Evolutionary conservation across 1,140 invertebrate genomes (phyloP).

Genomic region (Lepidotrigona ventralis): DNA sequence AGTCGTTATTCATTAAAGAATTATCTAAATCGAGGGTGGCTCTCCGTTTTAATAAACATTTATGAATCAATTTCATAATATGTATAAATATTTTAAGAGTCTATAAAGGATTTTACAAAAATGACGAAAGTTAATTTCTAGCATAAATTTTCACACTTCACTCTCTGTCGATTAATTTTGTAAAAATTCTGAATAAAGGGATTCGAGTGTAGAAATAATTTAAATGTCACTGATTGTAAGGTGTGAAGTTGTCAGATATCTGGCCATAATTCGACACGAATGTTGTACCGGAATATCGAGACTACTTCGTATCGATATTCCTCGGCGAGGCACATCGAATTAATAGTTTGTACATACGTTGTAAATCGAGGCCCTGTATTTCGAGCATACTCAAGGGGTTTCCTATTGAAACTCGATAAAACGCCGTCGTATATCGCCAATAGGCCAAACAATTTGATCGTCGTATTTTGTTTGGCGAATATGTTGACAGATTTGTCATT

Average conservation of each 20-base stretch:
- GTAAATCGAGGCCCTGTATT: slow-evolving; percentile 15
- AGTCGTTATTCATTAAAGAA: no score
- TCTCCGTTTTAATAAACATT: no score
- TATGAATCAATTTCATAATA: no score
- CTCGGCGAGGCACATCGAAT: slow-evolving; percentile 6
- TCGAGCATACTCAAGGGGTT: slow-evolving; percentile 28
- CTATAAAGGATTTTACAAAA: no score
- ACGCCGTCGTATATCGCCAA: slow-evolving; percentile 17
- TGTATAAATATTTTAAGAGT: no score
- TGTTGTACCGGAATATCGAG: slow-evolving; percentile 12
- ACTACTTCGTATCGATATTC: slow-evolving; percentile 40
- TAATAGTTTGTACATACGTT: slow-evolving; percentile 33
- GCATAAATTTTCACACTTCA: no score
- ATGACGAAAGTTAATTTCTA: no score
- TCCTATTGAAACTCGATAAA: slow-evolving; percentile 37
- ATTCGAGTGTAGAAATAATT: no score
- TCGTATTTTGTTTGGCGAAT: slow-evolving; percentile 26
- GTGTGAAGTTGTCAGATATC: background rate
- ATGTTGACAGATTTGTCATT: slow-evolving; percentile 22
- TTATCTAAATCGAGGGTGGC: no score
- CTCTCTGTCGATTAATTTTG: no score
- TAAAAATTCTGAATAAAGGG: no score
- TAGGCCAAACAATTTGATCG: slow-evolving; percentile 31
- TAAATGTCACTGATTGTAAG: background rate
- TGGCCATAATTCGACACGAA: slow-evolving; percentile 15